Evolutionary conservation across 2,888 invertebrate species (phyloP).

Genomic region (Lasioglossum vierecki): DNA sequence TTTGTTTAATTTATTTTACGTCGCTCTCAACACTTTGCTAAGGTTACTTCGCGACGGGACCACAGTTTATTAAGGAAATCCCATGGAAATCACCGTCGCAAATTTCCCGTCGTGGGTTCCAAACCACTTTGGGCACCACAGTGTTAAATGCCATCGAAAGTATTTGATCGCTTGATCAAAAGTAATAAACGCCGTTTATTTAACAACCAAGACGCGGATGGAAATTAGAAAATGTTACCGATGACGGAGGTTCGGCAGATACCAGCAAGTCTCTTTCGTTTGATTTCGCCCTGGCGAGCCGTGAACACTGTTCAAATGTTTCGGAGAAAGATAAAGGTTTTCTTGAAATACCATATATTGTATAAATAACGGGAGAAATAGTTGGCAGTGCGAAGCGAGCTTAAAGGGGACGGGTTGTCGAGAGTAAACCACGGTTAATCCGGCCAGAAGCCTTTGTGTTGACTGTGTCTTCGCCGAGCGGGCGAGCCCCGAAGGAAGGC

Average conservation of each 20-base stretch:
- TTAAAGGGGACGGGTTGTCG: conserved; percentile 43
- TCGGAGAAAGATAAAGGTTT: not conserved
- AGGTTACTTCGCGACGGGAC: too few species aligned
- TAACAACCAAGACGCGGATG: not conserved
- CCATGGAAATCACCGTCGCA: too few species aligned
- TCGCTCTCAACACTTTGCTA: too few species aligned
- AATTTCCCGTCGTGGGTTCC: too few species aligned
- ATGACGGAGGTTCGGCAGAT: not conserved
- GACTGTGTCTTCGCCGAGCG: conserved; percentile 57
- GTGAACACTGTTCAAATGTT: not conserved
- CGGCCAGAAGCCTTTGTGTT: conserved; percentile 63
- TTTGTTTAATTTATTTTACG: too few species aligned
- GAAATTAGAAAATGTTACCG: not conserved
- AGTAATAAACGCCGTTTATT: too few species aligned
- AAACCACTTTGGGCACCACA: too few species aligned
- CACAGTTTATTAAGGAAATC: too few species aligned
- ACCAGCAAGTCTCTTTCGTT: not conserved
- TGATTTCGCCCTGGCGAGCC: not conserved
- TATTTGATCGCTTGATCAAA: too few species aligned
- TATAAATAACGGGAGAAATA: not conserved
- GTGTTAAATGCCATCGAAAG: too few species aligned
- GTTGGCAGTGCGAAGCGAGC: conserved; percentile 30
- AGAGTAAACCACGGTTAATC: conserved; percentile 48
- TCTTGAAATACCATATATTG: not conserved
- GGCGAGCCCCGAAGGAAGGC: conserved; percentile 52